These are phyloP conservation scores for Trichonephila clavata DNA, from an alignment of 1,140 invertebrate species.

Conservation along the genomic window DNA sequence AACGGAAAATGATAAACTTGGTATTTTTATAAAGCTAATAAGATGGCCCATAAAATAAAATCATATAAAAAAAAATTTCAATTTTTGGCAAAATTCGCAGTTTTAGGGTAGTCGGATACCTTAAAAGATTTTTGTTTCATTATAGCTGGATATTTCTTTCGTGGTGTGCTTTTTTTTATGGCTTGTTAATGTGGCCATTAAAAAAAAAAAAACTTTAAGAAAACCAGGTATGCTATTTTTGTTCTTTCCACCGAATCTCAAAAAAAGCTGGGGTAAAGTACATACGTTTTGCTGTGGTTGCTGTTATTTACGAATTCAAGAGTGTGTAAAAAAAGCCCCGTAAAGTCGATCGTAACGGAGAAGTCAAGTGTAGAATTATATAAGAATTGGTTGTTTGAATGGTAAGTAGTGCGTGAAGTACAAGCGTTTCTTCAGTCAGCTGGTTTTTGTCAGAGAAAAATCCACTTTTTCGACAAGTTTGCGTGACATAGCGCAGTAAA, in stretches of 20 bases:
- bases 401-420: conserved; percentile 59
- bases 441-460: not conserved
- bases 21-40: too few species aligned
- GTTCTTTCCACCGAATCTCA: not conserved
- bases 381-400: conserved; percentile 15
- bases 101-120: too few species aligned
- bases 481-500: not conserved
- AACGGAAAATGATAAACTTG: too few species aligned
- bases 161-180: too few species aligned
- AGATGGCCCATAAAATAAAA: too few species aligned
- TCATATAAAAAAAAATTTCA: too few species aligned
- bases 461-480: not conserved
- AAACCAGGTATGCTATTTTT: not conserved
- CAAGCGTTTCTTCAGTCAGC: not conserved
- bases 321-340: not conserved
- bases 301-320: not conserved
- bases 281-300: not conserved
- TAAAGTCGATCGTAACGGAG: not conserved
- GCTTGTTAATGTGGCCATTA: not conserved
- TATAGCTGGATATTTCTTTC: too few species aligned
- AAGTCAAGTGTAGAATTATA: conserved; percentile 59
- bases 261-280: not conserved
- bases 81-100: too few species aligned
- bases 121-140: too few species aligned
- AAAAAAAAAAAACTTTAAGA: not conserved